Percentiles rank a stretch among this genome's conserved stretches.
These are phyloP conservation scores for Pogonus chalceus DNA, from an alignment of 1,140 invertebrate species.

Conservation along the genomic window DNA sequence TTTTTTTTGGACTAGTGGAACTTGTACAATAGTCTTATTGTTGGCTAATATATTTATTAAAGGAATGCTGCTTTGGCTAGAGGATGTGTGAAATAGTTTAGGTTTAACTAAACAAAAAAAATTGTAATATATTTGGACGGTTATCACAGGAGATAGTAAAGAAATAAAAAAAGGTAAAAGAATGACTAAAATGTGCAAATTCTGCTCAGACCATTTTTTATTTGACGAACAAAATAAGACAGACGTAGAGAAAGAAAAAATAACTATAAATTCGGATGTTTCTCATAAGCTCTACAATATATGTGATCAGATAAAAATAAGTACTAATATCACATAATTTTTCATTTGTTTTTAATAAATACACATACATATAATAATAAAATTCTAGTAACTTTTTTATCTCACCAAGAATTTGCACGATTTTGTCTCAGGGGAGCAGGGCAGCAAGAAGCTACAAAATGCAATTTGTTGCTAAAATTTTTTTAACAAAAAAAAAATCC, in stretches of 20 bases:
- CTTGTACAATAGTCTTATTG: constrained; percentile 5
- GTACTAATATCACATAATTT: constrained; percentile 5
- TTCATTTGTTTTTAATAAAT: background rate
- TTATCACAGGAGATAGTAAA: background rate
- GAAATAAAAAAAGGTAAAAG: background rate
- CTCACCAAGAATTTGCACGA: constrained; percentile 1
- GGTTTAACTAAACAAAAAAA: too few relatives aligned
- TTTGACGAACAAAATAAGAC: background rate
- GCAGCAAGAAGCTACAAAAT: constrained; percentile 6
- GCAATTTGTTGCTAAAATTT: background rate
- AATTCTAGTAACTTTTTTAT: background rate
- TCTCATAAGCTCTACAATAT: background rate
- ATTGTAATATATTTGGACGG: background rate
- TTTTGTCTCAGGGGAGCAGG: background rate
- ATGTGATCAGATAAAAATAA: background rate
- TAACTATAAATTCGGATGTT: background rate
- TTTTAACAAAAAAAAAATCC: constrained; percentile 2
- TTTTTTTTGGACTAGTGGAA: constrained; percentile 5
- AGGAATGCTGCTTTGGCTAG: background rate
- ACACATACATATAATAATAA: background rate
- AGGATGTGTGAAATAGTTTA: constrained; percentile 1
- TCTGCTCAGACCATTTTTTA: background rate
- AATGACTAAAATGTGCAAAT: background rate
- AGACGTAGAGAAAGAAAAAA: background rate
- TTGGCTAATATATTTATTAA: background rate